Evolutionary conservation across 2,888 invertebrate genomes (phyloP).

Genomic region (Hyposoter didymator): DNA sequence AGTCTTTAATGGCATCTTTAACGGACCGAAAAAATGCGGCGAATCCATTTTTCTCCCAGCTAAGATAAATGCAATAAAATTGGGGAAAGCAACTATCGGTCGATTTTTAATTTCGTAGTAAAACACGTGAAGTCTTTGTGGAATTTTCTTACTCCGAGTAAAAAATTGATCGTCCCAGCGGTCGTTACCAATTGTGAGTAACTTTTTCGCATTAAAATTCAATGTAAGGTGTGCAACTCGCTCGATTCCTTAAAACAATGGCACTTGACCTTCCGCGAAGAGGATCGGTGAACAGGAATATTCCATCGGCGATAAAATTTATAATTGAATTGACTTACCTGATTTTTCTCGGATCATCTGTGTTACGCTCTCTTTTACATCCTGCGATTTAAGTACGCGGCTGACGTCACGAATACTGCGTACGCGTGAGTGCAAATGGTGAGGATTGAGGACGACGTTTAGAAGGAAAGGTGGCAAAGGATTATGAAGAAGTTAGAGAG

Average conservation of each 20-base stretch:
- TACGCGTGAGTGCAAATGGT: background rate
- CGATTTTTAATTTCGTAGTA: background rate
- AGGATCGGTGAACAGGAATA: background rate
- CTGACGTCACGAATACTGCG: conserved; percentile 50
- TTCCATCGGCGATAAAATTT: background rate
- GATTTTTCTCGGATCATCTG: conserved; percentile 59
- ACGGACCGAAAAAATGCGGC: background rate
- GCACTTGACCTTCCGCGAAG: too few relatives aligned
- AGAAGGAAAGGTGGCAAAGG: conserved; percentile 6
- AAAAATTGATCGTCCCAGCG: background rate
- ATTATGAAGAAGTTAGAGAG: conserved; percentile 1
- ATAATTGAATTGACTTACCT: conserved; percentile 46
- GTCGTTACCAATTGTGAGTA: background rate
- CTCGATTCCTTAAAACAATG: too few relatives aligned
- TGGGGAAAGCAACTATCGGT: background rate
- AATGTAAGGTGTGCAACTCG: background rate
- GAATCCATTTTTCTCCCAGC: conserved; percentile 9
- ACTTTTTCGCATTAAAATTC: background rate
- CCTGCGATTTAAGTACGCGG: conserved; percentile 34
- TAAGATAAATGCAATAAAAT: background rate
- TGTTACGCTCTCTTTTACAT: conserved; percentile 49
- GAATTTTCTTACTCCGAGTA: background rate
- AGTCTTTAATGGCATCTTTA: conserved; percentile 11
- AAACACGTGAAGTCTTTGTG: background rate
- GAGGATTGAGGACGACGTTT: background rate